Conservation (phyloP, 2,797 vertebrate species). For the Melanotaenia parkinsoni region DNA sequence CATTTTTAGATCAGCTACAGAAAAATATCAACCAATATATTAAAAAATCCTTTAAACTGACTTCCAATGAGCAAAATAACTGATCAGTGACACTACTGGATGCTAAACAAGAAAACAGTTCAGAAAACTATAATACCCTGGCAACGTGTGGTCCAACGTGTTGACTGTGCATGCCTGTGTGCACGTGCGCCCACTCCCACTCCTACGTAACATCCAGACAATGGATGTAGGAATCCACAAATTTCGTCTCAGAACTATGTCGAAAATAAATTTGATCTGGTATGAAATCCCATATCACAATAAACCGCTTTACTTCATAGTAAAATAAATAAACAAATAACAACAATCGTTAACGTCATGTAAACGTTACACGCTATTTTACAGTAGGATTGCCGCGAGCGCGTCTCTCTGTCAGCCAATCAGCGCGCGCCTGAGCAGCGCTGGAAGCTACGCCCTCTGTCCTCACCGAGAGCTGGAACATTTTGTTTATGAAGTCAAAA, state of each 20-base stretch:
- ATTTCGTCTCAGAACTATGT: fast-evolving
- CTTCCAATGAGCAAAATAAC: no score
- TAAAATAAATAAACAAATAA: constrained; percentile 22
- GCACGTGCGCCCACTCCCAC: constrained; percentile 43
- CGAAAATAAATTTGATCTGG: not conserved
- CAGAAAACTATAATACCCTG: no score
- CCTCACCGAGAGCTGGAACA: constrained; percentile 60
- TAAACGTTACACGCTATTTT: not conserved
- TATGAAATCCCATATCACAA: no score
- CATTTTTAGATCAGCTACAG: no score
- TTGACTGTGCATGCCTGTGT: constrained; percentile 13
- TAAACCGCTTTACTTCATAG: no score
- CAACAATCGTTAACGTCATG: constrained; percentile 23
- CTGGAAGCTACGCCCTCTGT: constrained; percentile 56
- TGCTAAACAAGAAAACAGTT: no score
- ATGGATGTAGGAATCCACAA: not conserved
- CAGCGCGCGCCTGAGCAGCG: constrained; percentile 8
- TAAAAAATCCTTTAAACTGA: no score
- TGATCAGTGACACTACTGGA: no score
- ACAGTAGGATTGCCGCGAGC: not conserved
- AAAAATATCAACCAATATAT: no score
- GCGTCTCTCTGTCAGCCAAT: constrained; percentile 45
- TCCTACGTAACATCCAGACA: not conserved
- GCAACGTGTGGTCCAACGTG: not conserved
- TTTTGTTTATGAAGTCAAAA: constrained; percentile 66